Conservation (phyloP, 2,888 invertebrate genomes). For the Ichneumoninae sp. region DNA sequence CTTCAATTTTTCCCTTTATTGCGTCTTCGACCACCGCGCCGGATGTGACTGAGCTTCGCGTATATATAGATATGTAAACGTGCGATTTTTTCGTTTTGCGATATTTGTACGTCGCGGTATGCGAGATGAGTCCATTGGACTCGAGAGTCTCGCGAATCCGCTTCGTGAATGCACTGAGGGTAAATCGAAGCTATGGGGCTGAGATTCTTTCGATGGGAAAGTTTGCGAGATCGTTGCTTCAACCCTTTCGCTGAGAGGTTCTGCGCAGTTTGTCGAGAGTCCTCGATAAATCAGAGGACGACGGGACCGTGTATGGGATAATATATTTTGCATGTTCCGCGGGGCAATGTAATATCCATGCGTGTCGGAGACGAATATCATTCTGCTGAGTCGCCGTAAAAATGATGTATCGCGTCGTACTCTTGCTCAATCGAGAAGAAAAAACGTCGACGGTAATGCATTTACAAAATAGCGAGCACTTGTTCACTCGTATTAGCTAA, state of each 20-base stretch:
- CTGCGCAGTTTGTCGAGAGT: slow-evolving; percentile 1
- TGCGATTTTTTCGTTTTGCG: not conserved
- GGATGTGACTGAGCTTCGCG: slow-evolving; percentile 19
- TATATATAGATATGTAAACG: not conserved
- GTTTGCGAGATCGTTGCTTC: slow-evolving; percentile 41
- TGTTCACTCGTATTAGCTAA: no score
- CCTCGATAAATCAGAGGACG: slow-evolving; percentile 47
- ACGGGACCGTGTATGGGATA: slow-evolving; percentile 3
- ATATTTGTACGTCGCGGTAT: slow-evolving; percentile 32
- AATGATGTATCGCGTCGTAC: slow-evolving; percentile 2
- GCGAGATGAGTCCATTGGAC: slow-evolving; percentile 38
- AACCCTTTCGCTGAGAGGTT: slow-evolving; percentile 19
- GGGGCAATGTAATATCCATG: not conserved
- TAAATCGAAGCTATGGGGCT: slow-evolving; percentile 2
- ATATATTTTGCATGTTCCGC: slow-evolving; percentile 17
- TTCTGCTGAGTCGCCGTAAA: not conserved
- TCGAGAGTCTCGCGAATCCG: slow-evolving; percentile 21
- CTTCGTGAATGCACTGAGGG: slow-evolving; percentile 28
- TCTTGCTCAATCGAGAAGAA: no score
- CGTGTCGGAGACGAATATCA: slow-evolving; percentile 27
- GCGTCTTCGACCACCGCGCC: not conserved
- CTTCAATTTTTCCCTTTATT: slow-evolving; percentile 10
- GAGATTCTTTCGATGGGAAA: slow-evolving; percentile 33
- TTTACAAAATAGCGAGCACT: no score
- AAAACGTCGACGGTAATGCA: no score